Percentiles rank a stretch among this genome's conserved stretches.
Evolutionary conservation across 2,113 vertebrate genomes (phyloP).

Genomic region (Pollachius pollachius): DNA sequence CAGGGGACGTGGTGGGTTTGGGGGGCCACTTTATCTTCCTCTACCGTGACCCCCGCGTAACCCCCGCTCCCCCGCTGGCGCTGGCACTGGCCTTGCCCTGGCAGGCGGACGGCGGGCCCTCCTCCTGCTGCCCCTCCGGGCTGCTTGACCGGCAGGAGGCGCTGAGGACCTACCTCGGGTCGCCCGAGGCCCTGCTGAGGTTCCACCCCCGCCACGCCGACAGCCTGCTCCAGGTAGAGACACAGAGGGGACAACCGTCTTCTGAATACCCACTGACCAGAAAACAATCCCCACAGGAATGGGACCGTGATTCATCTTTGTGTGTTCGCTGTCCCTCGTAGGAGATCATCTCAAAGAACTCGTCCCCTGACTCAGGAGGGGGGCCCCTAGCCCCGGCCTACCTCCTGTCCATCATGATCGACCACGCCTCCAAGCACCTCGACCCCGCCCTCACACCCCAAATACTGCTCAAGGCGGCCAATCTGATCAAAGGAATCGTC

Average conservation of each 20-base stretch:
- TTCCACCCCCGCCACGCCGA: conserved; percentile 85
- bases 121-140: conserved; percentile 62
- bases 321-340: conserved; percentile 35
- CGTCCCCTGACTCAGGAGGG: conserved; percentile 71
- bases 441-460: conserved; percentile 84
- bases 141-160: conserved; percentile 84
- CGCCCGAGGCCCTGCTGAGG: conserved; percentile 78
- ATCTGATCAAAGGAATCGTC: conserved; percentile 85
- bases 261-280: background rate
- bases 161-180: conserved; percentile 81
- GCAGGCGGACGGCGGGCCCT: conserved; percentile 61
- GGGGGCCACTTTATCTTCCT: conserved; percentile 88
- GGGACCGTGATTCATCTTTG: conserved; percentile 4
- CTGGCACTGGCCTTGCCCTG: conserved; percentile 70
- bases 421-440: conserved; percentile 83
- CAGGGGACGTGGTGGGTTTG: conserved; percentile 86
- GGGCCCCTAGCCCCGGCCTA: conserved; percentile 83
- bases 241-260: background rate
- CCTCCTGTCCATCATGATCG: conserved; percentile 86
- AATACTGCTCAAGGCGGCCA: conserved; percentile 83
- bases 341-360: conserved; percentile 82
- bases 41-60: conserved; percentile 86
- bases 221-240: conserved; percentile 75
- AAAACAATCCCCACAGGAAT: background rate
- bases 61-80: conserved; percentile 67